Base-by-base conservation (phyloP, 2,888 invertebrate species). In the Acanthococcus lagerstroemiae region DNA sequence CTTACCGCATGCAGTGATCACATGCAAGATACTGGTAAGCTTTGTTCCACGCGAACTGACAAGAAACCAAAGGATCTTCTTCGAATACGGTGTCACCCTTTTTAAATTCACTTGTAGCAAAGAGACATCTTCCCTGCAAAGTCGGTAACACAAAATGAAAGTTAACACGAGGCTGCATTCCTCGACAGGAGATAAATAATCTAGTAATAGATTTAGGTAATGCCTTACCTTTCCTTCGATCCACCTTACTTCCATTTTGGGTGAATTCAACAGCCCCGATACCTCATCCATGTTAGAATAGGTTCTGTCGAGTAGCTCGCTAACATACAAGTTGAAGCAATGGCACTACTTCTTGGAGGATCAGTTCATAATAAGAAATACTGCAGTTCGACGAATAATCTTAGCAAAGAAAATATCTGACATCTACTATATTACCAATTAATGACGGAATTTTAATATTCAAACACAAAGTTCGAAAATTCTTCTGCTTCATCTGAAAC, bases 21-120 rank as follows among this genome's bases (percentile, higher is more conserved):
- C 95, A 96, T 0, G 94, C 90, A 69, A 83, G 78, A 76, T 95
- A 96, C 71, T 85, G 83, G 75, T 90, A 95, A 0, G 86, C 82
- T 44, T 84, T 81, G 78, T 95, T 96, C 95, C 95, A 96, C 6
- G 90, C 83, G 77, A 93, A 95, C 77, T 96, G 95, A 72, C 88
- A 87, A 21, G 89, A 88, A 25, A 94, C 87, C 63, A 96, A 76
- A 0, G 96, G 95, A 69, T 84, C 84, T 75, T 96, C 96, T 76
- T 88, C 87, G 71, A 96, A 84, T 69, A 96, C 88, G 9, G 85
- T 78, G 72, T 90, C 89, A 0, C 86, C 91, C 70, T 80, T 77
- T 55, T 83, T 81, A 72, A 85, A 87, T 22, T 78, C 74, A 72
- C 81, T 83, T 1, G 81, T 83, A 0, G 94, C 88, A 77, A 88